These are phyloP conservation scores for Chlorodrepanis virens DNA, from an alignment of 2,113 vertebrate species.

Conservation along the genomic window DNA sequence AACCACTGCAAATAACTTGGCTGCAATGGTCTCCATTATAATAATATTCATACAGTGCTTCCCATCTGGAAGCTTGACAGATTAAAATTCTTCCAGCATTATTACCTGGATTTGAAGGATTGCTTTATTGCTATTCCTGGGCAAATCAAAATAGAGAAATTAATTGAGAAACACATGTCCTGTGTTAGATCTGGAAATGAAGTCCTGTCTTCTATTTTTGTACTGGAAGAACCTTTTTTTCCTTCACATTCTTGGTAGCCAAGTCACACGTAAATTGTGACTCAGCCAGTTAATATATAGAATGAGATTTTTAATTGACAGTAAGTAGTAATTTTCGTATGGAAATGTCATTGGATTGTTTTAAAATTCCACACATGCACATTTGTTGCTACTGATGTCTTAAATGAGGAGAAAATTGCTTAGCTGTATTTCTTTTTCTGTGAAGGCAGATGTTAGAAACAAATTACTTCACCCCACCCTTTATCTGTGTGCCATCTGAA, in stretches of 20 bases:
- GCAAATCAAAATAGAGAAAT: background rate
- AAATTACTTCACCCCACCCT: background rate
- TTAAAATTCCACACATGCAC: background rate
- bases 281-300: conserved; percentile 6
- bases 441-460: background rate
- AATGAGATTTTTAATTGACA: conserved; percentile 19
- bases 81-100: background rate
- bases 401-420: conserved; percentile 27
- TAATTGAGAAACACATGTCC: background rate
- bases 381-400: conserved; percentile 9
- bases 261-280: background rate
- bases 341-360: background rate
- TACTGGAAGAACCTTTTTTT: background rate
- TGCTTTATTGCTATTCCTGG: background rate
- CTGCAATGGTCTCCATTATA: background rate
- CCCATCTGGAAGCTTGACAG: background rate
- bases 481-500: background rate
- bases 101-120: background rate
- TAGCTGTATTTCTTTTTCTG: background rate
- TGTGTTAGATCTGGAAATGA: background rate
- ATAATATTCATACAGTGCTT: background rate
- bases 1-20: background rate
- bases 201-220: background rate
- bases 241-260: background rate
- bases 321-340: background rate